phyloP scores from a whole-genome alignment of 37 sponge, comb jelly and placozoan genomes.

The Ephydatia muelleri region DNA sequence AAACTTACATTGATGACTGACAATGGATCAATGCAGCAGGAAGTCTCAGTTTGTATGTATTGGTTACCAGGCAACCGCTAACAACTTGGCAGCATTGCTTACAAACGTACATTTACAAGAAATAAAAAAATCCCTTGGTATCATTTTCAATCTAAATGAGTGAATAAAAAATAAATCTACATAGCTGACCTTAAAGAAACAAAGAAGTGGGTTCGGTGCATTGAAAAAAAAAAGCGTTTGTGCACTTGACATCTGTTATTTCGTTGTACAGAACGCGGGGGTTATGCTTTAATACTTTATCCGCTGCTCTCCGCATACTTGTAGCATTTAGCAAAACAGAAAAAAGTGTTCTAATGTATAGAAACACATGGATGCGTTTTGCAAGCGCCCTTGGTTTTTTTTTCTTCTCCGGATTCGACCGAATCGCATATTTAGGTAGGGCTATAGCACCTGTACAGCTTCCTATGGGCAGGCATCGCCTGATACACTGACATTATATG shows the following conservation, averaged over 20 bases:
- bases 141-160: too few relatives aligned
- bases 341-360: not conserved
- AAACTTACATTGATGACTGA: conserved; percentile 37
- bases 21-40: conserved; percentile 29
- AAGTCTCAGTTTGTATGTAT: conserved; percentile 37
- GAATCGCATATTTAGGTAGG: too few relatives aligned
- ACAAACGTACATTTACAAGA: conserved; percentile 82
- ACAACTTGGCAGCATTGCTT: conserved; percentile 70
- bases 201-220: conserved; percentile 58
- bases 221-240: conserved; percentile 52
- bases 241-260: not conserved
- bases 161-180: too few relatives aligned
- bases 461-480: too few relatives aligned
- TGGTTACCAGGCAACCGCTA: conserved; percentile 37
- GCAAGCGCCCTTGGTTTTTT: conserved; percentile 95
- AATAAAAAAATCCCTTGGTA: not conserved
- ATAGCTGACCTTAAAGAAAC: conserved; percentile 74
- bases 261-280: not conserved
- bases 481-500: too few relatives aligned
- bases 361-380: conserved; percentile 90
- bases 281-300: conserved; percentile 63
- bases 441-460: conserved; percentile 66
- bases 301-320: too few relatives aligned
- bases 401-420: conserved; percentile 80
- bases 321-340: too few relatives aligned